Evolutionary conservation across 2,113 vertebrate genomes (phyloP).

Genomic region (Aldabrachelys gigantea): DNA sequence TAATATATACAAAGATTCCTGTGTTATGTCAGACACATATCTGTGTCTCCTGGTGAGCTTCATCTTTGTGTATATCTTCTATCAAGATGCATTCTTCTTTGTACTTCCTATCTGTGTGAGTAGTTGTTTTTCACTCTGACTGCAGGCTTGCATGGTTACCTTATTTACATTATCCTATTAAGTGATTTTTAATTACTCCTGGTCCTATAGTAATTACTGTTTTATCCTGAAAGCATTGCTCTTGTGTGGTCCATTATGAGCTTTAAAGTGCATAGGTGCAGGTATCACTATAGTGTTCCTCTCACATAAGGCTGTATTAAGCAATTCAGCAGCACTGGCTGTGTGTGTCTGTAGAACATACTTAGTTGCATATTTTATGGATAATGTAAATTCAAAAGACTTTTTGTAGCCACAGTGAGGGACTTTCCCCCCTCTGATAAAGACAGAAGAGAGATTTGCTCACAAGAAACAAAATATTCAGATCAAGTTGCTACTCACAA

Average conservation of each 20-base stretch:
- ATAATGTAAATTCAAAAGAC: not conserved
- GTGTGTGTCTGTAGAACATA: not conserved
- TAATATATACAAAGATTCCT: not conserved
- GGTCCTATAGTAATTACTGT: slow-evolving; percentile 45
- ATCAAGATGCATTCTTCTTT: not conserved
- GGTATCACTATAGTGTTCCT: not conserved
- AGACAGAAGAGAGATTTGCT: not conserved
- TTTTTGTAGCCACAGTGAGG: not conserved
- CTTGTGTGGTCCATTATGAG: not conserved
- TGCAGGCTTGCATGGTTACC: slow-evolving; percentile 8
- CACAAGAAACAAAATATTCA: not conserved
- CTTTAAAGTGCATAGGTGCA: slow-evolving; percentile 13
- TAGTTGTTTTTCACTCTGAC: not conserved
- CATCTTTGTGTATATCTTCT: not conserved
- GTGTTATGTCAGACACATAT: not conserved
- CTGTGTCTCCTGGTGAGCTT: not conserved
- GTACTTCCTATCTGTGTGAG: not conserved
- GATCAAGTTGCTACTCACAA: not conserved
- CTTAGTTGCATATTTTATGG: not conserved
- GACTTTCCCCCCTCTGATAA: not conserved
- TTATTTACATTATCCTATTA: not conserved
- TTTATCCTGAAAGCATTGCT: slow-evolving; percentile 43
- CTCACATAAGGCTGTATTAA: not conserved
- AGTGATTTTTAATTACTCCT: slow-evolving; percentile 51
- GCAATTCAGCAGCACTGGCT: not conserved